Percentiles rank a stretch among this genome's conserved stretches.
Conservation (phyloP, 2,888 invertebrate genomes). For the Choristoneura rosaceana region DNA sequence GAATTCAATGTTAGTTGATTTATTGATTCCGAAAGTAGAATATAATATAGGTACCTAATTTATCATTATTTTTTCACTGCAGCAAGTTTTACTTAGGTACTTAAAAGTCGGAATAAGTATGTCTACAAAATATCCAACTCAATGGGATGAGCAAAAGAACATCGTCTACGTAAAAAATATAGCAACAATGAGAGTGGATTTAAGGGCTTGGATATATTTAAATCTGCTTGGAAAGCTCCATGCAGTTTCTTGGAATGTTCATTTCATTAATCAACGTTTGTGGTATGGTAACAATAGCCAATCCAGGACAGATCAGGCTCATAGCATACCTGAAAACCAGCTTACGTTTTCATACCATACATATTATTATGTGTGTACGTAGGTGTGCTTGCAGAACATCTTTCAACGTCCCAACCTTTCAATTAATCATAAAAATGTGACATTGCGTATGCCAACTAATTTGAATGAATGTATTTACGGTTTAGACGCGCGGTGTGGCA, state of each 20-base stretch:
- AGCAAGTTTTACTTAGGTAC: too few species aligned
- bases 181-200: too few species aligned
- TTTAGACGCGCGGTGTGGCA: slow-evolving; percentile 66
- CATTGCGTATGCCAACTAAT: slow-evolving; percentile 56
- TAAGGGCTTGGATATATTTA: too few species aligned
- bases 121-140: too few species aligned
- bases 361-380: background rate
- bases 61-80: too few species aligned
- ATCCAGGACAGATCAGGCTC: background rate
- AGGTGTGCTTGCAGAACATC: slow-evolving; percentile 31
- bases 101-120: too few species aligned
- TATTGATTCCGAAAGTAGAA: slow-evolving; percentile 1
- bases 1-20: slow-evolving; percentile 18
- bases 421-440: slow-evolving; percentile 43
- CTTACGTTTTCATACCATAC: slow-evolving; percentile 1
- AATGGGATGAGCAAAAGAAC: too few species aligned
- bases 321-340: background rate
- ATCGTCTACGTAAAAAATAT: too few species aligned
- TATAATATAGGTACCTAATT: background rate
- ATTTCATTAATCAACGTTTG: background rate
- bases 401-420: slow-evolving; percentile 40
- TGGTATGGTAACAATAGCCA: background rate
- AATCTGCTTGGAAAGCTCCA: background rate
- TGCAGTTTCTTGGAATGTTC: background rate
- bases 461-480: slow-evolving; percentile 80